These are phyloP conservation scores for Hecatera dysodea DNA, from an alignment of 2,888 invertebrate genomes.

Conservation along the genomic window DNA sequence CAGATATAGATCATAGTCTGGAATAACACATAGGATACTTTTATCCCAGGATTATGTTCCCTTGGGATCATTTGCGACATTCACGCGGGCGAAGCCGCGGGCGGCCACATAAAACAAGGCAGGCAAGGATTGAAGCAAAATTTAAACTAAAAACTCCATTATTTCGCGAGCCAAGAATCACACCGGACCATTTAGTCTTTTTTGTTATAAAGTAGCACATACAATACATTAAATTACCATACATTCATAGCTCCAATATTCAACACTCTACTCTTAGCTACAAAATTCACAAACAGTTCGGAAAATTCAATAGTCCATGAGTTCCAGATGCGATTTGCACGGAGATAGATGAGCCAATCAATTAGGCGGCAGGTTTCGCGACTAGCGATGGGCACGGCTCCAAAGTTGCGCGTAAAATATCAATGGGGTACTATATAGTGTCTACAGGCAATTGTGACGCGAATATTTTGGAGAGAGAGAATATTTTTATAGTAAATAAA, in stretches of 20 bases:
- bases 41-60: too few relatives aligned
- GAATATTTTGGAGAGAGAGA: background rate
- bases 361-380: conserved; percentile 56
- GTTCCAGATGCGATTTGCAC: conserved; percentile 46
- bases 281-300: conserved; percentile 42
- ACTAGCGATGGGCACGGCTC: conserved; percentile 62
- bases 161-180: background rate
- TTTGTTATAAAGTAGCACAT: background rate
- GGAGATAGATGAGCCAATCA: conserved; percentile 58
- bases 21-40: too few relatives aligned
- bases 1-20: too few relatives aligned
- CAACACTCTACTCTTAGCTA: background rate
- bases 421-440: conserved; percentile 34
- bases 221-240: conserved; percentile 7
- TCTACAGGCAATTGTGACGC: conserved; percentile 20
- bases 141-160: background rate
- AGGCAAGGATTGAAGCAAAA: background rate
- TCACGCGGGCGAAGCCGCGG: too few relatives aligned
- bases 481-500: conserved; percentile 2
- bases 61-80: too few relatives aligned
- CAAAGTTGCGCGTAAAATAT: conserved; percentile 56
- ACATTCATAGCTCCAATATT: background rate
- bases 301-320: conserved; percentile 49
- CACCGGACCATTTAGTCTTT: background rate
- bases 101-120: too few relatives aligned